A percentile compares a stretch with the other conserved stretches of the same genome.
These are phyloP conservation scores for Otis tarda DNA, from an alignment of 2,113 vertebrate genomes.

Conservation along the genomic window DNA sequence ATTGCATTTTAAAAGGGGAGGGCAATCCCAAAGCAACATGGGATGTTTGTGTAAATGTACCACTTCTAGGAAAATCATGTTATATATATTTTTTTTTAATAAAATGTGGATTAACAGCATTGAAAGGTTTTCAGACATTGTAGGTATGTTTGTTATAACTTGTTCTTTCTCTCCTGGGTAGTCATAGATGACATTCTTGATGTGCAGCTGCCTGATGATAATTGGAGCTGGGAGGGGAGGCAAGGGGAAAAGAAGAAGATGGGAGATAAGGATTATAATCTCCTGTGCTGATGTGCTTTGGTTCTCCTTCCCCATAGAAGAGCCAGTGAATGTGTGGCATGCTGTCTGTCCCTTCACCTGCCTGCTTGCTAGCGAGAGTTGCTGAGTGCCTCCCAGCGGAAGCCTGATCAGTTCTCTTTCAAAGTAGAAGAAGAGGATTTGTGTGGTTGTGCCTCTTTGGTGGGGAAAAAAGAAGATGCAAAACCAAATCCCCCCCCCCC, in stretches of 20 bases:
- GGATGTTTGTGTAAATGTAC: neutral
- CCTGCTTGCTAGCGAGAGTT: neutral
- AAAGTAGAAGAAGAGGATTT: neutral
- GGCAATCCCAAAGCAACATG: neutral
- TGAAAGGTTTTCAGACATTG: neutral
- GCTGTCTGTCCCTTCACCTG: slow-evolving; percentile 1
- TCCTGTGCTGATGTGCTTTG: neutral
- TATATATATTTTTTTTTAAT: neutral
- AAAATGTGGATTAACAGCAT: neutral
- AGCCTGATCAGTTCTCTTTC: neutral
- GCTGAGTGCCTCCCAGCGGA: neutral
- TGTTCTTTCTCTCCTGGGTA: neutral
- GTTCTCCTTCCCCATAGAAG: neutral
- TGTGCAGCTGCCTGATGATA: neutral
- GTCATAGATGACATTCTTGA: neutral
- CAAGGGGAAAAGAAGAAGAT: neutral
- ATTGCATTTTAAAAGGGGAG: neutral
- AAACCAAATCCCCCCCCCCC: accelerated
- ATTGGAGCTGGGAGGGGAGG: neutral
- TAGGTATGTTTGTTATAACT: neutral
- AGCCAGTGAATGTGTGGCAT: neutral
- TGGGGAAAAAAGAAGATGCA: neutral
- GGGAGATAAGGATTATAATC: neutral
- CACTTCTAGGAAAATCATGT: neutral
- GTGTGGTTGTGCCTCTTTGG: neutral